Conservation (phyloP, 2,888 invertebrate species). For the Drosophila helvetica region DNA sequence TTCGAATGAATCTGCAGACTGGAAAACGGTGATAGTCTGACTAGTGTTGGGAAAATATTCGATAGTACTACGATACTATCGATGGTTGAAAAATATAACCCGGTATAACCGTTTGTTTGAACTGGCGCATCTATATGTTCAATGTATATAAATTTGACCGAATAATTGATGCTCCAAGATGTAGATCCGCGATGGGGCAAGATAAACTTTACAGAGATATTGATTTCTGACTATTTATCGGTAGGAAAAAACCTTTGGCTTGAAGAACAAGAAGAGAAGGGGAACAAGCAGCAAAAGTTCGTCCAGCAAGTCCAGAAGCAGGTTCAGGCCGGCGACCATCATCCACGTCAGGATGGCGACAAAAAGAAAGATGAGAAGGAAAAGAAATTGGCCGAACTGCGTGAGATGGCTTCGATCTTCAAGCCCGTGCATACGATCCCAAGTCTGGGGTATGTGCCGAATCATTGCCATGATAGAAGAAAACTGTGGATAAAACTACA, state of each 20-base stretch:
- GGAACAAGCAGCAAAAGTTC: slow-evolving; percentile 98
- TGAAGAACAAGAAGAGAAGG: slow-evolving; percentile 99
- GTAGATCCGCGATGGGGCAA: slow-evolving; percentile 14
- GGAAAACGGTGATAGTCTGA: too few relatives aligned
- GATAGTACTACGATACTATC: too few relatives aligned
- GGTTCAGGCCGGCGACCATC: slow-evolving; percentile 94
- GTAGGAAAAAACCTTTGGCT: slow-evolving; percentile 99
- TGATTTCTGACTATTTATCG: slow-evolving; percentile 65
- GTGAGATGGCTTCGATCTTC: slow-evolving; percentile 94
- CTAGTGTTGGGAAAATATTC: too few relatives aligned
- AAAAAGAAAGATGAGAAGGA: slow-evolving; percentile 92
- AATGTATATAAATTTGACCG: too few relatives aligned
- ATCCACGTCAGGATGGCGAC: slow-evolving; percentile 88
- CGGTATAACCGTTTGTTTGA: too few relatives aligned
- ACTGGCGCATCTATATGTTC: too few relatives aligned
- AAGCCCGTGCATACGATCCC: slow-evolving; percentile 96
- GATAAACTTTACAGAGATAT: slow-evolving; percentile 15
- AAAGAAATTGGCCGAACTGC: slow-evolving; percentile 93
- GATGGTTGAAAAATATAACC: too few relatives aligned
- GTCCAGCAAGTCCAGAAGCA: slow-evolving; percentile 99
- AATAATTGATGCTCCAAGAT: too few relatives aligned
- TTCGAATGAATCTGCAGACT: too few relatives aligned
- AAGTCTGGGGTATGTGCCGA: slow-evolving; percentile 98
- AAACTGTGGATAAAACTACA: too few relatives aligned
- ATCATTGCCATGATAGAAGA: too few relatives aligned